Evolutionary conservation across 2,888 invertebrate genomes (phyloP).

Genomic region (Drosophila trichaetosa): DNA sequence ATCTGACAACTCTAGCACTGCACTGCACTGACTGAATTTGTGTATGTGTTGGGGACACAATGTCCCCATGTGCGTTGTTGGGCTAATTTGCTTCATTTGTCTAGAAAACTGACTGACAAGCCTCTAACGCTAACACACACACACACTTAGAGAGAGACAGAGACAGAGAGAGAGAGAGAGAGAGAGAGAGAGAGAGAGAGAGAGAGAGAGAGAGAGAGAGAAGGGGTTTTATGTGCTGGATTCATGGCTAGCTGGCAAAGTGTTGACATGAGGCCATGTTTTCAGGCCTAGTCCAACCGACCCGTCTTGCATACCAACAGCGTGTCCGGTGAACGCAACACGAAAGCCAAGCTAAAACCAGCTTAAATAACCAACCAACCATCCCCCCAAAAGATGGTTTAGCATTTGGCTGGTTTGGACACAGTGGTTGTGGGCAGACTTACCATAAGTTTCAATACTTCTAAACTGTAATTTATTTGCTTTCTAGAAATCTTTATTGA

Average conservation of each 20-base stretch:
- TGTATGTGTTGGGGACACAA: slow-evolving; percentile 45
- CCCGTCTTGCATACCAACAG: slow-evolving; percentile 6
- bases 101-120: slow-evolving; percentile 54
- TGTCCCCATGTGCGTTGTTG: slow-evolving; percentile 71
- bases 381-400: slow-evolving; percentile 7
- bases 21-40: slow-evolving; percentile 10
- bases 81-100: slow-evolving; percentile 77
- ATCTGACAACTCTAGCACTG: slow-evolving; percentile 19
- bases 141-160: slow-evolving; percentile 6
- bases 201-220: background rate
- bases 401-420: background rate
- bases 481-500: background rate
- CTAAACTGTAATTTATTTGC: background rate
- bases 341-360: slow-evolving; percentile 54
- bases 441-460: background rate
- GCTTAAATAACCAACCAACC: slow-evolving; percentile 6
- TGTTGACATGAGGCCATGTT: slow-evolving; percentile 72
- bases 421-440: background rate
- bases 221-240: slow-evolving; percentile 30
- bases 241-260: slow-evolving; percentile 55
- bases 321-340: slow-evolving; percentile 33
- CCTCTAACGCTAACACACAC: slow-evolving; percentile 31
- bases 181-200: too few species aligned
- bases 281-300: slow-evolving; percentile 31
- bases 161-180: background rate